Evolutionary conservation across 2,888 invertebrate genomes (phyloP).

Genomic region (Caenorhabditis wallacei): DNA sequence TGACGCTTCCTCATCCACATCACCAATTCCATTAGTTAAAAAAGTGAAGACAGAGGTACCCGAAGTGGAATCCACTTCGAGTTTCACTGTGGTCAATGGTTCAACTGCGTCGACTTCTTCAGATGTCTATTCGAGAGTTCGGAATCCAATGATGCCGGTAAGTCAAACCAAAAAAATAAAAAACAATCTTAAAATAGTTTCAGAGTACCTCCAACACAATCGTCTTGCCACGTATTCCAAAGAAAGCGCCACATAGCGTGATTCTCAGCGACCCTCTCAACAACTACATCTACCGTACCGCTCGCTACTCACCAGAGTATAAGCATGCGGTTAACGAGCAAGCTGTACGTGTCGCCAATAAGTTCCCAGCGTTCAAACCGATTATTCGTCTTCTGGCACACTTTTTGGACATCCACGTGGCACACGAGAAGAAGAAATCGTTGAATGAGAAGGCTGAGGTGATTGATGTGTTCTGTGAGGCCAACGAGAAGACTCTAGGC

Average conservation of each 20-base stretch:
- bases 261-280: neutral
- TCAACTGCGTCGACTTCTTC: too few relatives aligned
- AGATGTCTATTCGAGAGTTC: too few relatives aligned
- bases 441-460: neutral
- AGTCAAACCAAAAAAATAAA: neutral
- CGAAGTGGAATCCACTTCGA: too few relatives aligned
- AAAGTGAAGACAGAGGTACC: too few relatives aligned
- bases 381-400: neutral
- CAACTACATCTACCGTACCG: neutral
- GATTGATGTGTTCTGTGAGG: neutral
- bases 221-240: neutral
- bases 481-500: neutral
- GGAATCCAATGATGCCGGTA: neutral
- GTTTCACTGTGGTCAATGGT: too few relatives aligned
- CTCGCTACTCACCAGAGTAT: neutral
- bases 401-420: conserved; percentile 4
- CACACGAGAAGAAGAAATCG: neutral
- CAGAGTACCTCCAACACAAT: neutral
- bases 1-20: too few relatives aligned
- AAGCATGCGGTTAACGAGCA: neutral
- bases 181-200: neutral
- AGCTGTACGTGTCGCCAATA: neutral
- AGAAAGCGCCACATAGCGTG: neutral
- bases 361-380: neutral
- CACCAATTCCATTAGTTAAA: too few relatives aligned